Evolutionary conservation across 2,797 vertebrate species (phyloP), one percentile per base, ranked within the genome.

Genomic region (Rallus crepitans): DNA sequence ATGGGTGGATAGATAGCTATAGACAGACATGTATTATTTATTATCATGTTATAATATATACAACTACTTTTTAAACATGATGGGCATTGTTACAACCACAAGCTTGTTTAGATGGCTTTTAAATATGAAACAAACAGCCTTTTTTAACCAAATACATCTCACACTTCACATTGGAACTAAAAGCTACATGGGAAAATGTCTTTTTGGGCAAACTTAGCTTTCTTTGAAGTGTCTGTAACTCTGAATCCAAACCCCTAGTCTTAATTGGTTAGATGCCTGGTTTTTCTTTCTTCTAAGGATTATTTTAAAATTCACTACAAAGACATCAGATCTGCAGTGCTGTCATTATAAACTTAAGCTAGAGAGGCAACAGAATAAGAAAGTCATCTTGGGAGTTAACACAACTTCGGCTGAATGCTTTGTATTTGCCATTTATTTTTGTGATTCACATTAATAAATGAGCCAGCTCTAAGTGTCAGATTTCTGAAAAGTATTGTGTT

Each of bases 401-500:
- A 96, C 71, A 97, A 89, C 87, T 97, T 92, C 1, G 2, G 64
- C 48, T 84, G 82, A 95, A 94, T 73, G 95, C 93, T 96, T 96
- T 95, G 80, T 89, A 96, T 97, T 96, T 96, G 71, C 53, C 82
- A 89, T 90, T 94, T 89, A 80, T 85, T 95, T 96, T 65, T 91
- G 78, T 93, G 91, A 96, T 93, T 94, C 92, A 93, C 94, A 91
- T 97, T 97, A 98, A 98, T 97, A 98, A 98, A 98, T 97, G 97
- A 98, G 96, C 96, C 94, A 97, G 90, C 94, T 97, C 84, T 98
- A 98, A 98, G 98, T 97, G 96, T 97, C 96, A 93, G 96, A 98
- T 98, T 99, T 98, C 98, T 98, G 98, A 98, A 97, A 95, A 98
- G 96, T 96, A 98, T 97, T 98, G 97, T 98, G 97, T 66, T 98